Evolutionary conservation across 1,140 invertebrate species (phyloP).

Genomic region (Solenopsis fugax): DNA sequence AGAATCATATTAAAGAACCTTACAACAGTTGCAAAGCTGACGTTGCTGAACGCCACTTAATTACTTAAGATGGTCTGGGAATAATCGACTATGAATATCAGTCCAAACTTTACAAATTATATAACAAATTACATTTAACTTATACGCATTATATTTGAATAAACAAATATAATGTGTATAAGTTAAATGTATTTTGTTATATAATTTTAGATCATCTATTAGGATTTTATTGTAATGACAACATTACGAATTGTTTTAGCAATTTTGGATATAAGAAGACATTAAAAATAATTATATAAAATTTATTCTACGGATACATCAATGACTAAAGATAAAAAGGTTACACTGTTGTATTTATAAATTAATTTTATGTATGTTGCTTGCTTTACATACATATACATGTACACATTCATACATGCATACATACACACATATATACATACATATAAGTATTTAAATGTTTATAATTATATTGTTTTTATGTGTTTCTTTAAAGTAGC

Average conservation of each 20-base stretch:
- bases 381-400: constrained; percentile 14
- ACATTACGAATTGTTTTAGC: constrained; percentile 70
- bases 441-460: too few relatives aligned
- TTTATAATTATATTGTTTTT: too few relatives aligned
- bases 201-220: neutral
- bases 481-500: too few relatives aligned
- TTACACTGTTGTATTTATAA: constrained; percentile 59
- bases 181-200: constrained; percentile 31
- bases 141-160: neutral
- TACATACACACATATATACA: too few relatives aligned
- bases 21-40: too few relatives aligned
- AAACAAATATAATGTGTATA: constrained; percentile 5
- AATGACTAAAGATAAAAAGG: constrained; percentile 77
- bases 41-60: too few relatives aligned
- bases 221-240: neutral
- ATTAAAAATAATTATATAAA: constrained; percentile 53
- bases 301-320: constrained; percentile 65
- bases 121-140: constrained; percentile 29
- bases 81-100: too few relatives aligned
- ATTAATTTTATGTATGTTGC: constrained; percentile 28
- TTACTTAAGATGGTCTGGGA: too few relatives aligned
- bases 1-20: too few relatives aligned
- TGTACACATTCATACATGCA: too few relatives aligned
- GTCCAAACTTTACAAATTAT: neutral
- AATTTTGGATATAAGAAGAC: constrained; percentile 54